These are phyloP conservation scores for Catocala fraxini DNA, from an alignment of 2,888 invertebrate species.

Conservation along the genomic window DNA sequence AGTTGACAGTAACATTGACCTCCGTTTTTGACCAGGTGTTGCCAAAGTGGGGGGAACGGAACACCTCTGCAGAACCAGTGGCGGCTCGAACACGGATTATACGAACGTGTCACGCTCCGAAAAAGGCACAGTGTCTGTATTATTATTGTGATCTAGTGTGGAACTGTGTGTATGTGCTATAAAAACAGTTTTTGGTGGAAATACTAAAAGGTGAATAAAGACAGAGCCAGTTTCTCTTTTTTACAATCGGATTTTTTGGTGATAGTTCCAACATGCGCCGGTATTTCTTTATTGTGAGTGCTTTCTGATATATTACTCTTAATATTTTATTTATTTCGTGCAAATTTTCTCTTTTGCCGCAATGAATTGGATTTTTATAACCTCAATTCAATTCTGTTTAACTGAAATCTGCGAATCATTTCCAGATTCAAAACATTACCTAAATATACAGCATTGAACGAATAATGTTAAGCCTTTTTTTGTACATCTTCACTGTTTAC, in stretches of 20 bases:
- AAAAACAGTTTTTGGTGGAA: constrained; percentile 43
- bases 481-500: no score
- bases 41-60: constrained; percentile 24
- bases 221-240: constrained; percentile 47
- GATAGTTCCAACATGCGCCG: constrained; percentile 39
- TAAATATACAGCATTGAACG: no score
- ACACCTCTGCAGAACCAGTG: constrained; percentile 20
- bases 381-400: neutral
- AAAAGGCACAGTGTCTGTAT: constrained; percentile 27
- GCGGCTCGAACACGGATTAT: constrained; percentile 34
- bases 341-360: no score
- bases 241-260: constrained; percentile 45
- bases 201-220: constrained; percentile 34
- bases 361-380: no score
- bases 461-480: no score
- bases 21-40: constrained; percentile 32
- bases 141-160: constrained; percentile 37
- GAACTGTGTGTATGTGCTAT: constrained; percentile 44
- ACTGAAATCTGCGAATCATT: no score
- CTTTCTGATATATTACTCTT: constrained; percentile 14
- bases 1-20: constrained; percentile 45
- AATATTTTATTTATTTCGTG: constrained; percentile 9
- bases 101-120: constrained; percentile 44
- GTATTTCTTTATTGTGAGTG: constrained; percentile 46
- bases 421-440: no score